These are phyloP conservation scores for Polyodon spathula DNA, from an alignment of 2,113 vertebrate genomes.

Conservation along the genomic window DNA sequence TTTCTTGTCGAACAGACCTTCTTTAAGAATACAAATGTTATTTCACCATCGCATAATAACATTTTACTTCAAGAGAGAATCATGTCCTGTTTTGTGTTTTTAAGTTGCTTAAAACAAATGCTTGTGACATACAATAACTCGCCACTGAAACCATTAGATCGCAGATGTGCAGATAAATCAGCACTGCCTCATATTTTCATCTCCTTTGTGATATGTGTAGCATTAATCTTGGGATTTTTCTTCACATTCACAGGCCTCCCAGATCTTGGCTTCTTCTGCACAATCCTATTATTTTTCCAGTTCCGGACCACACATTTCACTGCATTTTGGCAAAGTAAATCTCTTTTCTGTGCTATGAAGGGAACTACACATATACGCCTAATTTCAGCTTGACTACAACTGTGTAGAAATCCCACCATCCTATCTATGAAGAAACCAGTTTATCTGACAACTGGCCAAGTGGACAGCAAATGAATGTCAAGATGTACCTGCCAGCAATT, in stretches of 20 bases:
- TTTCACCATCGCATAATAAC: too few relatives aligned
- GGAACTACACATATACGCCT: constrained; percentile 27
- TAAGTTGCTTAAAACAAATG: background rate
- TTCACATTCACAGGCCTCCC: constrained; percentile 28
- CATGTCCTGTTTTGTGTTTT: background rate
- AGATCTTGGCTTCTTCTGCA: background rate
- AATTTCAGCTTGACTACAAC: constrained; percentile 27
- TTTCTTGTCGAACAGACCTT: too few relatives aligned
- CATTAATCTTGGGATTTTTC: constrained; percentile 49
- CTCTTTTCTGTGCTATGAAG: constrained; percentile 26
- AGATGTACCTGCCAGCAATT: background rate
- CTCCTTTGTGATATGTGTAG: constrained; percentile 48
- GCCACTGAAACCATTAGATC: too few relatives aligned
- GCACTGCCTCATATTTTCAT: constrained; percentile 43
- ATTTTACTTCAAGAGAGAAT: too few relatives aligned
- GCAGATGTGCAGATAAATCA: constrained; percentile 24
- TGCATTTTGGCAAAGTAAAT: constrained; percentile 38
- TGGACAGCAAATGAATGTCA: background rate
- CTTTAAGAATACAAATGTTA: too few relatives aligned
- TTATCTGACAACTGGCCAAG: background rate
- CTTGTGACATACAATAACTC: too few relatives aligned
- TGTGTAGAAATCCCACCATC: constrained; percentile 13
- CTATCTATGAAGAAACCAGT: constrained; percentile 18
- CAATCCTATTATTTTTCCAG: constrained; percentile 5
- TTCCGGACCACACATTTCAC: constrained; percentile 49